Percentiles rank a stretch among this genome's conserved stretches.
These are phyloP conservation scores for Brachystomella parvula DNA, from an alignment of 1,140 invertebrate genomes.

Conservation along the genomic window DNA sequence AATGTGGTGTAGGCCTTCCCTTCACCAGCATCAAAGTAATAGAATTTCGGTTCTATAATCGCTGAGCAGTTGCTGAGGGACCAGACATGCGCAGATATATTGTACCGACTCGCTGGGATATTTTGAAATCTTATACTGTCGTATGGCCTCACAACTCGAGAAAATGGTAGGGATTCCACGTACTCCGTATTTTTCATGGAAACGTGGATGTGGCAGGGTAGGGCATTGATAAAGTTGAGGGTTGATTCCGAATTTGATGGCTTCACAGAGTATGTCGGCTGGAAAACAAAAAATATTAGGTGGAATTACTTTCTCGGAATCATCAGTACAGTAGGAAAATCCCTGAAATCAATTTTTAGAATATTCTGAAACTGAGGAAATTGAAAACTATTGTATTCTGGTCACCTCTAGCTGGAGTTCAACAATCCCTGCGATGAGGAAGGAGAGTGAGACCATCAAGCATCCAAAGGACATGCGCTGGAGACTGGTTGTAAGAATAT, in stretches of 20 bases:
- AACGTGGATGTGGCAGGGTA: not conserved
- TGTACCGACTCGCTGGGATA: not conserved
- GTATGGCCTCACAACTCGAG: not conserved
- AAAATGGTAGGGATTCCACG: not conserved
- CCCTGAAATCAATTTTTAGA: too few species aligned
- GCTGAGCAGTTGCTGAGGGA: not conserved
- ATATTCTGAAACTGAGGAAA: too few species aligned
- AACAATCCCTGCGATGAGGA: constrained; percentile 75
- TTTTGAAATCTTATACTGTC: not conserved
- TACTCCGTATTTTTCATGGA: constrained; percentile 2
- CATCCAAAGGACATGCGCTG: constrained; percentile 69
- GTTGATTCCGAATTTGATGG: constrained; percentile 37
- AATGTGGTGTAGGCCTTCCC: not conserved
- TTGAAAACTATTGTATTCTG: not conserved
- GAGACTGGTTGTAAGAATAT: constrained; percentile 56
- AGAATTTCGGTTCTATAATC: not conserved
- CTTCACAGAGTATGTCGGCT: constrained; percentile 37
- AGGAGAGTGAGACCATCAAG: constrained; percentile 69
- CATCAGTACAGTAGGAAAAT: too few species aligned
- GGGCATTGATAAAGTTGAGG: constrained; percentile 40
- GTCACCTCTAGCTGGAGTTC: constrained; percentile 69
- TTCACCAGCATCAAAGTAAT: not conserved
- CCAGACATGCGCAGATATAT: not conserved
- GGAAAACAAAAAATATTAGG: too few species aligned
- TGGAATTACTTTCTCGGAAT: too few species aligned